Evolutionary conservation across 2,888 invertebrate species (phyloP).

Genomic region (Brachyopa scutellaris): DNA sequence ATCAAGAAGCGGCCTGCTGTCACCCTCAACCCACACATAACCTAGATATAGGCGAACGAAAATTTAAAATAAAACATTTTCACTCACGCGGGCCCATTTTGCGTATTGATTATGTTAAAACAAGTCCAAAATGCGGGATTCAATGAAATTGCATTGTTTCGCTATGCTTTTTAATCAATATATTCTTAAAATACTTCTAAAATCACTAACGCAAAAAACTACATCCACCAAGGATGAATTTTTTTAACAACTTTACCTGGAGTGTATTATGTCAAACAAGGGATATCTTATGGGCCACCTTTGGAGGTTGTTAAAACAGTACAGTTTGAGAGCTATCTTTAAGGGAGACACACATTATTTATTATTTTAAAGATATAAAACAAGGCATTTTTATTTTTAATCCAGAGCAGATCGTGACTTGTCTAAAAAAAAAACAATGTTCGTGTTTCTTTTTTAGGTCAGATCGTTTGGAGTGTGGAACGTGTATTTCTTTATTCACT

Average conservation of each 20-base stretch:
- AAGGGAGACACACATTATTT: too few relatives aligned
- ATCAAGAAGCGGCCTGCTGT: conserved; percentile 77
- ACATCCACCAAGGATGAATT: conserved; percentile 13
- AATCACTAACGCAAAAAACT: conserved; percentile 31
- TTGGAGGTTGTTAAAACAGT: neutral
- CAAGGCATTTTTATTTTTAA: too few relatives aligned
- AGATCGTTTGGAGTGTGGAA: too few relatives aligned
- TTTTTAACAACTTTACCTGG: conserved; percentile 31
- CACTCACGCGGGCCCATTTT: conserved; percentile 74
- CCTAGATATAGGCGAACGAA: conserved; percentile 73
- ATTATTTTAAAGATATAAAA: too few relatives aligned
- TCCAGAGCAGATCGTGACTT: too few relatives aligned
- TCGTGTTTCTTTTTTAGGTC: too few relatives aligned
- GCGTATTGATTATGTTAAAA: conserved; percentile 12
- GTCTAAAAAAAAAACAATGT: too few relatives aligned
- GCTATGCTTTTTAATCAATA: conserved; percentile 20
- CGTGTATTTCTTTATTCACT: too few relatives aligned
- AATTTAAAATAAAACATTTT: conserved; percentile 25
- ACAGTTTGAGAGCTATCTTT: neutral
- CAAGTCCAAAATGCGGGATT: neutral
- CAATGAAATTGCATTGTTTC: conserved; percentile 43
- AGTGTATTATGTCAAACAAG: conserved; percentile 42
- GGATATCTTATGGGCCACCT: neutral
- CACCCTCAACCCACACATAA: conserved; percentile 62
- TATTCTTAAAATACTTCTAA: conserved; percentile 33